Evolutionary conservation across 2,888 invertebrate genomes (phyloP).

Genomic region (Cantharis lateralis): DNA sequence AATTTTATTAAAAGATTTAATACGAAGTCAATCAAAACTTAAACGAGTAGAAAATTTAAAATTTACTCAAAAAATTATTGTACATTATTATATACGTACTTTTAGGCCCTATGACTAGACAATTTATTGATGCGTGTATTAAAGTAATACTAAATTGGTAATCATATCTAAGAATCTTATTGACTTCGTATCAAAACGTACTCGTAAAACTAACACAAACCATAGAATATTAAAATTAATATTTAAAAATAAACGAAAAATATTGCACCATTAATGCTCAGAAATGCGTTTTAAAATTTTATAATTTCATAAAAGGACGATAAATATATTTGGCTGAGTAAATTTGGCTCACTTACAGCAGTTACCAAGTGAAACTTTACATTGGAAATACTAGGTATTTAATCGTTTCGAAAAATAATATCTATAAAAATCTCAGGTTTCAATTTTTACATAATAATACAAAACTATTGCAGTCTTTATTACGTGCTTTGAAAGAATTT

Average conservation of each 20-base stretch:
- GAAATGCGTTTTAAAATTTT: background rate
- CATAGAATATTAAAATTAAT: background rate
- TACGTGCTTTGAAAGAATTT: background rate
- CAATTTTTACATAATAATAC: background rate
- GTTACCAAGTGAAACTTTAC: background rate
- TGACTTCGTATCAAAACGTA: background rate
- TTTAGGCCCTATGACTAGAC: background rate
- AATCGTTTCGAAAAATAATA: background rate
- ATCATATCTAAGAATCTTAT: background rate
- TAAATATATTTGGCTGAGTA: background rate
- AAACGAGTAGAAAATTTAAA: background rate
- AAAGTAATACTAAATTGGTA: background rate
- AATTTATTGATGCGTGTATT: background rate
- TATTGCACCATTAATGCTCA: background rate
- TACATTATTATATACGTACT: background rate
- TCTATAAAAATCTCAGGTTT: background rate
- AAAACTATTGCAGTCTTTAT: background rate
- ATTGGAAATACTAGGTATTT: background rate
- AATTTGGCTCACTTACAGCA: background rate
- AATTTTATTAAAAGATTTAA: background rate
- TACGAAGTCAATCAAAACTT: background rate
- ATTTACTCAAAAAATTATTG: background rate
- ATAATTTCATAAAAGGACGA: background rate
- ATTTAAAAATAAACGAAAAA: background rate
- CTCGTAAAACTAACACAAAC: background rate